phyloP scores from a whole-genome alignment of 2,888 invertebrate species.

The Baccha elongata region DNA sequence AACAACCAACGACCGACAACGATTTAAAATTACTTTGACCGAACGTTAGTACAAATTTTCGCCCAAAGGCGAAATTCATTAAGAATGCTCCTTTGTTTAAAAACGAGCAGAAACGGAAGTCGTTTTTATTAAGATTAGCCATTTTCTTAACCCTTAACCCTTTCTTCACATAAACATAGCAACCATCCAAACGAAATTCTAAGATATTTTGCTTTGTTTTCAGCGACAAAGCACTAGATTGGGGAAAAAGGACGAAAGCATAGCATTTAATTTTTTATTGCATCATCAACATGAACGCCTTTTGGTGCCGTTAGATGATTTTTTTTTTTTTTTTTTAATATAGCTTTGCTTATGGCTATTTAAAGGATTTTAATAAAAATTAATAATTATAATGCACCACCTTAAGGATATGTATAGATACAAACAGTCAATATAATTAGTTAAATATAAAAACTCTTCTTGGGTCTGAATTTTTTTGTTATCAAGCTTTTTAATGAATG shows the following conservation, averaged over 20 bases:
- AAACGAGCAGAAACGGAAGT: constrained; percentile 52
- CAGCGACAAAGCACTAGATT: constrained; percentile 34
- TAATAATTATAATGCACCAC: constrained; percentile 55
- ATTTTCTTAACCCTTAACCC: constrained; percentile 74
- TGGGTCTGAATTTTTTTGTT: too few species aligned
- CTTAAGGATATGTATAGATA: constrained; percentile 10
- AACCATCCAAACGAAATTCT: not conserved
- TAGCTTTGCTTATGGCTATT: constrained; percentile 74
- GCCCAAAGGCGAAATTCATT: constrained; percentile 75
- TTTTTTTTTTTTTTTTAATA: constrained; percentile 34
- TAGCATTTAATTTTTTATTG: constrained; percentile 58
- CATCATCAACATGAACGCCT: constrained; percentile 73
- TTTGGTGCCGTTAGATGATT: constrained; percentile 66
- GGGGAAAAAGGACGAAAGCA: constrained; percentile 49
- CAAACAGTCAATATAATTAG: constrained; percentile 28
- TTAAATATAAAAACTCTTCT: constrained; percentile 15
- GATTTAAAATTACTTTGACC: constrained; percentile 64
- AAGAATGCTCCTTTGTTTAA: constrained; percentile 67
- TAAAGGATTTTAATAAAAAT: constrained; percentile 72
- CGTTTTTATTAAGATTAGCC: constrained; percentile 73
- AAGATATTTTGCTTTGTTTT: constrained; percentile 57
- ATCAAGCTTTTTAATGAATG: constrained; percentile 59
- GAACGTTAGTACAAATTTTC: constrained; percentile 64
- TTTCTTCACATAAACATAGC: constrained; percentile 19
- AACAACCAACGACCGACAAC: constrained; percentile 16